Evolutionary conservation across 2,113 vertebrate genomes (phyloP).

Genomic region (Peromyscus polionotus): DNA sequence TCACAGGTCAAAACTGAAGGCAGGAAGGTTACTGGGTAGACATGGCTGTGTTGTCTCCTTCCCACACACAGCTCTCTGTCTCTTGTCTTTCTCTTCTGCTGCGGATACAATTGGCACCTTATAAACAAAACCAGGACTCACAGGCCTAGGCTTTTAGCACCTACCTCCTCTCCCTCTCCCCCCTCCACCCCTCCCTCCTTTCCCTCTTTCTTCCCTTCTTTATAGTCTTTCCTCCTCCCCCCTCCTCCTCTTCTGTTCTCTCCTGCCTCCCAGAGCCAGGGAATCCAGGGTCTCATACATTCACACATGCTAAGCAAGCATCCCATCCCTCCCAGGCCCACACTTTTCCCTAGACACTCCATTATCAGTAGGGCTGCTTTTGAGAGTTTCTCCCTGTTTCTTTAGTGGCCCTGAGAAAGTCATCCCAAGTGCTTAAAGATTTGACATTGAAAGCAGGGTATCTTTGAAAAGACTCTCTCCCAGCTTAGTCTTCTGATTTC

Average conservation of each 20-base stretch:
- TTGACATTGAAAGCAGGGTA: neutral
- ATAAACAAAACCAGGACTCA: neutral
- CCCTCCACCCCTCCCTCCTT: neutral
- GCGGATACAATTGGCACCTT: no score
- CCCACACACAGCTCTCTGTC: neutral
- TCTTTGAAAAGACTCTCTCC: neutral
- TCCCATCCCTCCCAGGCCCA: neutral
- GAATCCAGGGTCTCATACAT: neutral
- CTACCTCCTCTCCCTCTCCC: neutral
- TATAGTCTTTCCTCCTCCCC: no score
- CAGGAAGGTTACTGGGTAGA: rapidly evolving
- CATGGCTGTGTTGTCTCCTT: rapidly evolving
- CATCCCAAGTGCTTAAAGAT: neutral
- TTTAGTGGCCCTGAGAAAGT: neutral
- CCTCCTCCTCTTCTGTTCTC: no score
- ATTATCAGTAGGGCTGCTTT: neutral
- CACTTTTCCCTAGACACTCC: neutral
- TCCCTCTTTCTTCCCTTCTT: no score
- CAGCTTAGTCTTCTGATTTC: neutral
- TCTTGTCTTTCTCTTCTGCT: neutral
- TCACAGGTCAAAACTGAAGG: no score
- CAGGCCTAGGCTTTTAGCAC: neutral
- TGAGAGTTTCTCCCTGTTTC: neutral
- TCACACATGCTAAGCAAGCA: neutral
- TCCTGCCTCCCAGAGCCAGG: neutral